phyloP scores from a whole-genome alignment of 2,888 invertebrate genomes.

The Gasteruption jaculator region DNA sequence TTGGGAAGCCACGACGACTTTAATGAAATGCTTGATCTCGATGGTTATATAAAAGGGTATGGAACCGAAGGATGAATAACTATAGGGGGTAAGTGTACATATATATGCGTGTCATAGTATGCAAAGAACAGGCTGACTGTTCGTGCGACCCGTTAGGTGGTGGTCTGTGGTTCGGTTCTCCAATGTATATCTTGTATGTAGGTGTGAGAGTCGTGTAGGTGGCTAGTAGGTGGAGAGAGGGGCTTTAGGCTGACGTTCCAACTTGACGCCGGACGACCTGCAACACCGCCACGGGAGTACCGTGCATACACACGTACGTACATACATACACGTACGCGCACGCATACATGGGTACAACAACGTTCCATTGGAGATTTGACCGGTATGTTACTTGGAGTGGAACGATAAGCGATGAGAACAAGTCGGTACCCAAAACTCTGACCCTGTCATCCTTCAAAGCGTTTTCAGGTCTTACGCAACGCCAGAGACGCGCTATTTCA shows the following conservation, averaged over 20 bases:
- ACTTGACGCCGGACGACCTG: slow-evolving; percentile 26
- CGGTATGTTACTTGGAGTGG: no score
- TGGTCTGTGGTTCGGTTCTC: slow-evolving; percentile 28
- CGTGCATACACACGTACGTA: neutral
- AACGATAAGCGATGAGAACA: no score
- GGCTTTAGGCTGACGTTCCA: slow-evolving; percentile 27
- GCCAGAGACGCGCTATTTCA: no score
- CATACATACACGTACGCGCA: neutral
- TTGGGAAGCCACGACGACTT: no score
- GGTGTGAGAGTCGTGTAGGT: slow-evolving; percentile 29
- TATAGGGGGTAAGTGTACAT: no score
- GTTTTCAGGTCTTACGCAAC: no score
- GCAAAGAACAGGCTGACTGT: slow-evolving; percentile 4
- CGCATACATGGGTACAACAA: neutral
- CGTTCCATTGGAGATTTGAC: no score
- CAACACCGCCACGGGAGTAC: slow-evolving; percentile 24
- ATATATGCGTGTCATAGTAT: slow-evolving; percentile 13
- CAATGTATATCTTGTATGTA: slow-evolving; percentile 15
- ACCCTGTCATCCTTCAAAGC: no score
- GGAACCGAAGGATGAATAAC: no score
- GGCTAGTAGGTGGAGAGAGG: slow-evolving; percentile 23
- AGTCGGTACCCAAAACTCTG: no score
- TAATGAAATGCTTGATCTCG: no score
- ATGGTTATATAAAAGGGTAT: no score
- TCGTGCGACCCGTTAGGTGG: slow-evolving; percentile 28